Base-by-base conservation (phyloP, 2,888 invertebrate genomes). In the Tanypteryx hageni region DNA sequence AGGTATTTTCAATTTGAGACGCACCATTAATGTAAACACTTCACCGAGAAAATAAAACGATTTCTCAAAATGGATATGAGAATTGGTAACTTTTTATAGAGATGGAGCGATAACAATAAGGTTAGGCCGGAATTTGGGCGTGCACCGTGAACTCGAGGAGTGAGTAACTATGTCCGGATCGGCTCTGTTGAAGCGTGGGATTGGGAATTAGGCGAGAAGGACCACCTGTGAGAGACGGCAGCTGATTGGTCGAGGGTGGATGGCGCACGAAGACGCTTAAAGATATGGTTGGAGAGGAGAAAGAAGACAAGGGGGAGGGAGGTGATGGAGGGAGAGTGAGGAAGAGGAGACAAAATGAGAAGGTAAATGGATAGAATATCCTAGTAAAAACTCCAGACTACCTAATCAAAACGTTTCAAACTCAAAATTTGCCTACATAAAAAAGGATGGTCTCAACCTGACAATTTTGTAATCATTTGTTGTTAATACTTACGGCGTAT, bases 341-440 rank as follows among this genome's bases (percentile, higher is more conserved):
- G 56, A 22, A 18, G 82, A 57, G 83, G 11, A n/a, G 18, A 13
- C 18, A 68, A 68, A n/a, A 31, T 44, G n/a, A 64, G 56, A 44
- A 18, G 83, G 76, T 76, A 83, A 44, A 16, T 44, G 83, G 83
- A 57, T 14, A 18, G 83, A 44, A 61, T 31, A 22, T 64, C 68
- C 44, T n/a, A 31, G 61, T 89, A 89, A 89, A 89, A 89, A 89
- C 64, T 89, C 64, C 89, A n/a, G 22, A 3, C 89, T 68, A 44
- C 64, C 44, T 89, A 61, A 89, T 89, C 27, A 64, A 64, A 31
- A 68, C 64, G 44, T 89, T 64, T 64, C 22, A 64, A 89, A 44
- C n/a, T 64, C 44, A 31, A 59, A 14, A 61, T 44, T 11, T 7
- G 10, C 31, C 22, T 64, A 64, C 5, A 68, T 44, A 86, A 61